Evolutionary conservation across 2,113 vertebrate genomes (phyloP).

Genomic region (Labeo catla): DNA sequence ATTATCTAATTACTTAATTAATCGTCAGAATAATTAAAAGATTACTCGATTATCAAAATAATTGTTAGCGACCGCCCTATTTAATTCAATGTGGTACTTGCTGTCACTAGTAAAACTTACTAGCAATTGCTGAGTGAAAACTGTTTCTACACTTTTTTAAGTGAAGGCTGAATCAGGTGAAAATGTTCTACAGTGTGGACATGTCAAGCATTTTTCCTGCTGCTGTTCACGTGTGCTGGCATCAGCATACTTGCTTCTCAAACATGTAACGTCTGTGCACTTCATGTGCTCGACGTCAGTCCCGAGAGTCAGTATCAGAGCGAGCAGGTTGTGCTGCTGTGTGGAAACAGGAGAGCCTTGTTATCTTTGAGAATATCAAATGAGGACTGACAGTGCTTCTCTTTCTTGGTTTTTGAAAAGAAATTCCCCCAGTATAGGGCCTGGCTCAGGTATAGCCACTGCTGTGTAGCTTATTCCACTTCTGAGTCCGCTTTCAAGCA

Average conservation of each 20-base stretch:
- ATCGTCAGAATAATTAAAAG: too few species aligned
- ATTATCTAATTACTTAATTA: too few species aligned
- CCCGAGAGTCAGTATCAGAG: conserved; percentile 19
- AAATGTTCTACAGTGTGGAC: not conserved
- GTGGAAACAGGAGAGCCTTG: conserved; percentile 43
- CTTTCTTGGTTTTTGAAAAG: conserved; percentile 37
- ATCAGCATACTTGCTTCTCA: conserved; percentile 10
- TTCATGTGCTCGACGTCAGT: not conserved
- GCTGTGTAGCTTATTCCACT: conserved; percentile 42
- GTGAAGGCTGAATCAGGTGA: not conserved
- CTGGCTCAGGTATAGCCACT: conserved; percentile 25
- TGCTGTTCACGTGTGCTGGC: not conserved
- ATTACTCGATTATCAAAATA: too few species aligned
- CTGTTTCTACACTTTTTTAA: not conserved
- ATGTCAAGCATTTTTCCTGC: conserved; percentile 2
- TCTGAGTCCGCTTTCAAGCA: conserved; percentile 45
- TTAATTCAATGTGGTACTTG: too few species aligned
- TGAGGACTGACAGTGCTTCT: conserved; percentile 40
- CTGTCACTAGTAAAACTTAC: not conserved
- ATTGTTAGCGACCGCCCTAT: too few species aligned
- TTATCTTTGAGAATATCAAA: conserved; percentile 46
- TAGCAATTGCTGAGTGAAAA: not conserved
- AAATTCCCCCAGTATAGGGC: conserved; percentile 35
- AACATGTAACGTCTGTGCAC: not conserved
- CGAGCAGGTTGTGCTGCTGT: conserved; percentile 23